A percentile compares a stretch with the other conserved stretches of the same genome.
These are phyloP conservation scores for Ammodramus savannarum DNA, from an alignment of 2,113 vertebrate species.

Conservation along the genomic window DNA sequence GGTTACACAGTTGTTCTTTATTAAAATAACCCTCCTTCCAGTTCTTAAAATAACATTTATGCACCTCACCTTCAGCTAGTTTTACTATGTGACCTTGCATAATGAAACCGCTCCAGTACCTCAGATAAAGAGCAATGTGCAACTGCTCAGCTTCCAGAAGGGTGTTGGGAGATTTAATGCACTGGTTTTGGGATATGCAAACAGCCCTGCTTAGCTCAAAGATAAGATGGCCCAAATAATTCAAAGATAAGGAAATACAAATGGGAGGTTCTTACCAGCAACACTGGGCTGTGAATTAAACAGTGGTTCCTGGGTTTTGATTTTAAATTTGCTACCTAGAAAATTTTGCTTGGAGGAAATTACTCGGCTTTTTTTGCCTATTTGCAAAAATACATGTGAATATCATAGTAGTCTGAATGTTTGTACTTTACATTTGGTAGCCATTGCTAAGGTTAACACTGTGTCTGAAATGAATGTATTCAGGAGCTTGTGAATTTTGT, in stretches of 20 bases:
- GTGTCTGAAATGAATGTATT: background rate
- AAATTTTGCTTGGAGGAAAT: background rate
- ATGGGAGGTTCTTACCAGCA: background rate
- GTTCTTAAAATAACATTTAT: background rate
- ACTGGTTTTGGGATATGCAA: background rate
- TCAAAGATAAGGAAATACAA: slow-evolving; percentile 28
- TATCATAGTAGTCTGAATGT: background rate
- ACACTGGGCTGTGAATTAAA: background rate
- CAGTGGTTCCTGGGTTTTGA: background rate
- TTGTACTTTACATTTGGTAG: background rate
- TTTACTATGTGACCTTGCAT: background rate
- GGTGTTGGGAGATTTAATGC: slow-evolving; percentile 8
- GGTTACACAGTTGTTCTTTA: slow-evolving; percentile 6
- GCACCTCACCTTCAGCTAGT: background rate
- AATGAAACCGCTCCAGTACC: background rate
- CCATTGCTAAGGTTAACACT: background rate
- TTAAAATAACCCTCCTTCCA: background rate
- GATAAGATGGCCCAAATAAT: slow-evolving; percentile 29
- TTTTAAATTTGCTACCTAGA: background rate
- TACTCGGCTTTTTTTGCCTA: background rate
- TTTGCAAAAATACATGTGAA: background rate
- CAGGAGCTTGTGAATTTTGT: background rate
- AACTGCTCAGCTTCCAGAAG: background rate
- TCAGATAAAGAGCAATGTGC: slow-evolving; percentile 7
- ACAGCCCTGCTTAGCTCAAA: slow-evolving; percentile 3